phyloP scores from a whole-genome alignment of 2,113 vertebrate genomes.

The Naja naja region DNA sequence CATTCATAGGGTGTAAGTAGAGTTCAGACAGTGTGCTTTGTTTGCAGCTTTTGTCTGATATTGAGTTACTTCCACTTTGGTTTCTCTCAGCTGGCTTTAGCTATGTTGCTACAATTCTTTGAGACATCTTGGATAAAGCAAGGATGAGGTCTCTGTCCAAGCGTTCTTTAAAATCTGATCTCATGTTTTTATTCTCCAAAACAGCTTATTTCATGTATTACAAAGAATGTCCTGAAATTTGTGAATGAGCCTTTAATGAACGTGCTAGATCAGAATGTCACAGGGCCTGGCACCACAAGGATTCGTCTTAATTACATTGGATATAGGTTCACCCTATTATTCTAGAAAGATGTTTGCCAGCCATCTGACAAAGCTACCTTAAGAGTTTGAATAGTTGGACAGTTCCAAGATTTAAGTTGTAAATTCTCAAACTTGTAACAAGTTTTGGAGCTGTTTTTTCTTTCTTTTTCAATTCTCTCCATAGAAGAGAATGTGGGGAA shows the following conservation, averaged over 20 bases:
- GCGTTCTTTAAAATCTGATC: neutral
- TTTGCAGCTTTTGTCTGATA: neutral
- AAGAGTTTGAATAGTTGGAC: neutral
- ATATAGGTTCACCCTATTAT: neutral
- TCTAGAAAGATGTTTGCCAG: neutral
- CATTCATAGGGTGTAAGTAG: neutral
- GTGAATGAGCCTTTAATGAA: neutral
- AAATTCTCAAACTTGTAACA: neutral
- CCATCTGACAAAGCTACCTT: neutral
- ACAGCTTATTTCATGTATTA: neutral
- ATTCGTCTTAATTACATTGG: neutral
- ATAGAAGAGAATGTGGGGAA: neutral
- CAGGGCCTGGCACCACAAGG: neutral
- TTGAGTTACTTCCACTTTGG: neutral
- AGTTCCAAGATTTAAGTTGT: neutral
- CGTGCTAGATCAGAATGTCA: neutral
- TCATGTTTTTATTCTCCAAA: neutral
- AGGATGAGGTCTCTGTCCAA: neutral
- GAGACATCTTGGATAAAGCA: neutral
- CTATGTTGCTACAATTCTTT: neutral
- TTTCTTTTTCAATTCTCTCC: neutral
- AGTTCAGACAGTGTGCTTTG: neutral
- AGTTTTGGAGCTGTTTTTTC: neutral
- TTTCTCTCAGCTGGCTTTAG: neutral
- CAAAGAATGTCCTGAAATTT: neutral